Evolutionary conservation across 1,140 invertebrate genomes (phyloP), one percentile per base, ranked within the genome.

Genomic region (Calycopis cecrops): DNA sequence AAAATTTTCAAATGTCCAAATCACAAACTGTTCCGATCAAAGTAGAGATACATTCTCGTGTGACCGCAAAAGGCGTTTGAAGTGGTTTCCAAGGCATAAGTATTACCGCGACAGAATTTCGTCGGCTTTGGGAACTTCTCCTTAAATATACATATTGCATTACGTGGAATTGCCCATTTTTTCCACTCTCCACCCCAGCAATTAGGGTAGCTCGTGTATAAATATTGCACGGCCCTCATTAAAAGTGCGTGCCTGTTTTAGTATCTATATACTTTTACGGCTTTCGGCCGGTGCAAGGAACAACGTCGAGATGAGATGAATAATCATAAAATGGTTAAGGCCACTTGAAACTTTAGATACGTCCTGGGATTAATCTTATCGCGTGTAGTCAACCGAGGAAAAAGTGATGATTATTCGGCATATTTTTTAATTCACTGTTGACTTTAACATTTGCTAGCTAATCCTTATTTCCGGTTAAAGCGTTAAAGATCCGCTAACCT

Each of bases 81-180:
- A 87, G 80, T 85, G 79, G 79, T 72, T 67, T 68, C 66, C 21
- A 68, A 71, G 75, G 78, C 76, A 73, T 75, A 76, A 85, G 78
- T 73, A 79, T 72, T 60, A 67, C 76, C 71, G 73, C 79, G 84
- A 87, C 79, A 80, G 72, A 78, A 74, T 75, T 76, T 66, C 78
- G 71, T 61, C 62, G 64, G 71, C 68, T 76, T 81, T 67, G 67
- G 73, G 69, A 79, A 76, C 73, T 75, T 77, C 73, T 74, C 76
- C 81, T 86, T 87, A 85, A 85, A 85, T 84, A 87, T 87, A 85
- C 84, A 87, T 87, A 87, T 87, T 87, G 84, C 80, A 87, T 87
- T 87, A 87, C 84, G 81, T 84, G 77, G 83, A 85, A 87, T 87
- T 87, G 82, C 78, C 84, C 82, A 87, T 85, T 87, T 87, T 87